Evolutionary conservation across 2,888 invertebrate genomes (phyloP).

Genomic region (Nasonovia ribisnigri): DNA sequence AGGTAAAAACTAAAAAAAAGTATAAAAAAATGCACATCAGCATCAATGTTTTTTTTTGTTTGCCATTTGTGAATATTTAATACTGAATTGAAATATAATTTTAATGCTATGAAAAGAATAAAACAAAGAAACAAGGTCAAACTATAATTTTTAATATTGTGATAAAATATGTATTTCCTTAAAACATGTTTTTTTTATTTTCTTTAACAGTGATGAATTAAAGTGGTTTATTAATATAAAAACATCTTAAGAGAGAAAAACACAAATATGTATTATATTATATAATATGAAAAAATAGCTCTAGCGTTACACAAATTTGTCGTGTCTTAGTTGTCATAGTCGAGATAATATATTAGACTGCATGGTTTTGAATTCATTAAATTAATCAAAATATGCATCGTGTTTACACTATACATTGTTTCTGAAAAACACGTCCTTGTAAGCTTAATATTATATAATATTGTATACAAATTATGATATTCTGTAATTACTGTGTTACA

Average conservation of each 20-base stretch:
- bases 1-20: not conserved
- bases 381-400: not conserved
- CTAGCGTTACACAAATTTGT: not conserved
- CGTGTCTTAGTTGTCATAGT: not conserved
- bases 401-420: not conserved
- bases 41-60: not conserved
- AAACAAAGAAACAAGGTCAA: not conserved
- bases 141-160: not conserved
- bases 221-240: not conserved
- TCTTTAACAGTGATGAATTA: not conserved
- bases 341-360: not conserved
- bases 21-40: not conserved
- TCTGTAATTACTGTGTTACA: not conserved
- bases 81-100: not conserved
- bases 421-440: not conserved
- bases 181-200: not conserved
- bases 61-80: not conserved
- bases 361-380: not conserved
- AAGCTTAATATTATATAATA: not conserved
- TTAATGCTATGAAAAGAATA: not conserved
- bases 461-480: not conserved
- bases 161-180: not conserved
- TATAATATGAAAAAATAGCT: slow-evolving; percentile 1
- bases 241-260: not conserved
- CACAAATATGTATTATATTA: not conserved